phyloP scores from a whole-genome alignment of 2,113 vertebrate genomes.

The Cyanoramphus novaezelandiae region DNA sequence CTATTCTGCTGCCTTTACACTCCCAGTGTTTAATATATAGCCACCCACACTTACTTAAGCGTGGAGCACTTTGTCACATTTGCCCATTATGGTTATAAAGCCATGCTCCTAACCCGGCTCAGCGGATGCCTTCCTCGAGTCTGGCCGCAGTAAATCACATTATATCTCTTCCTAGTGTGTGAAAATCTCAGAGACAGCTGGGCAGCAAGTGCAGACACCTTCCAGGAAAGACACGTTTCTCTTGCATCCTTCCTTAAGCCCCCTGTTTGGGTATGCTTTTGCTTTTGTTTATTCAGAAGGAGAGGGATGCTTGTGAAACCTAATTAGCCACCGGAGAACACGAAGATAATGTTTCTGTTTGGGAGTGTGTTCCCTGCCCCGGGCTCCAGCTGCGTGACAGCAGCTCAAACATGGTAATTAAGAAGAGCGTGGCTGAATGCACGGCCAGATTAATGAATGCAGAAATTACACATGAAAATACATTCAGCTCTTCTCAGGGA shows the following conservation, averaged over 20 bases:
- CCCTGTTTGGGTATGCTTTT: background rate
- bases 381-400: slow-evolving; percentile 35
- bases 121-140: background rate
- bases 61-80: background rate
- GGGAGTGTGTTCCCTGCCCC: background rate
- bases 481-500: background rate
- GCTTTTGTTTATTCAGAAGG: background rate
- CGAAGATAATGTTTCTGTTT: background rate
- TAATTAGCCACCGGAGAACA: slow-evolving; percentile 35
- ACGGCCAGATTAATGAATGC: background rate
- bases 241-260: background rate
- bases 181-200: background rate
- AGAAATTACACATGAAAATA: background rate
- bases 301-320: background rate
- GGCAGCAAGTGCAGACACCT: background rate
- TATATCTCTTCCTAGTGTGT: background rate
- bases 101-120: background rate
- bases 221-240: background rate
- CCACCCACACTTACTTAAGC: background rate
- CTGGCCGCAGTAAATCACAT: background rate
- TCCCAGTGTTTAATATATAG: background rate
- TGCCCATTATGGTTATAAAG: background rate
- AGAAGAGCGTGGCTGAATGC: background rate
- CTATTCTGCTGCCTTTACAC: background rate
- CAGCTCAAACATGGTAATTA: background rate